These are phyloP conservation scores for Diglossa brunneiventris DNA, from an alignment of 2,113 vertebrate genomes.

Conservation along the genomic window DNA sequence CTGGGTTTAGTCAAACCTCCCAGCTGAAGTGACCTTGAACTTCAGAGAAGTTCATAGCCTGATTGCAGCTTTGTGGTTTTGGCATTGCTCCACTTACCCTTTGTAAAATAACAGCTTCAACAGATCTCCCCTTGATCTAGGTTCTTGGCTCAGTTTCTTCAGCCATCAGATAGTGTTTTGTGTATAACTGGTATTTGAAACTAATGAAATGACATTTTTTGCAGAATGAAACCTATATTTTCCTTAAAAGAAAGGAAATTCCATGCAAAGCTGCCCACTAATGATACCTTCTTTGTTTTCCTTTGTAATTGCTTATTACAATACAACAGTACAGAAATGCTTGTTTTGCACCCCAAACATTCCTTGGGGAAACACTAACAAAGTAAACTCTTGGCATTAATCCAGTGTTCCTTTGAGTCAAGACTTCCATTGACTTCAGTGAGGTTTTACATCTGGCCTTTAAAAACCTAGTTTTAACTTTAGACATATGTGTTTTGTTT, in stretches of 20 bases:
- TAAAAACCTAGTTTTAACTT: neutral
- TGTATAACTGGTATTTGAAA: neutral
- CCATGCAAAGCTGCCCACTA: neutral
- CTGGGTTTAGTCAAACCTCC: neutral
- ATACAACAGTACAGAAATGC: neutral
- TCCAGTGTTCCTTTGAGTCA: neutral
- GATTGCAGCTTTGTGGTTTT: neutral
- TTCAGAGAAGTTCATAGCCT: neutral
- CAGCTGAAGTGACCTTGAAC: neutral
- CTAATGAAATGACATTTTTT: neutral
- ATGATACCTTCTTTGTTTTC: neutral
- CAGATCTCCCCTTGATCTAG: neutral
- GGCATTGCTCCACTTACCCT: neutral
- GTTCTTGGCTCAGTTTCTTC: neutral
- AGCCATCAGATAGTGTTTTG: neutral
- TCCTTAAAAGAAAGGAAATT: neutral
- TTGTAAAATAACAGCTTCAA: neutral
- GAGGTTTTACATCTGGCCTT: neutral
- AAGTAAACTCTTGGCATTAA: neutral
- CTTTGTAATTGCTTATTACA: neutral
- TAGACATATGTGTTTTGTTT: neutral
- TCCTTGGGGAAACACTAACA: neutral
- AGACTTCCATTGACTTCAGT: neutral
- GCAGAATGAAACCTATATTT: neutral
- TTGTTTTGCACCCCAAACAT: neutral